Evolutionary conservation across 2,888 invertebrate species (phyloP).

Genomic region (Melipona bicolor): DNA sequence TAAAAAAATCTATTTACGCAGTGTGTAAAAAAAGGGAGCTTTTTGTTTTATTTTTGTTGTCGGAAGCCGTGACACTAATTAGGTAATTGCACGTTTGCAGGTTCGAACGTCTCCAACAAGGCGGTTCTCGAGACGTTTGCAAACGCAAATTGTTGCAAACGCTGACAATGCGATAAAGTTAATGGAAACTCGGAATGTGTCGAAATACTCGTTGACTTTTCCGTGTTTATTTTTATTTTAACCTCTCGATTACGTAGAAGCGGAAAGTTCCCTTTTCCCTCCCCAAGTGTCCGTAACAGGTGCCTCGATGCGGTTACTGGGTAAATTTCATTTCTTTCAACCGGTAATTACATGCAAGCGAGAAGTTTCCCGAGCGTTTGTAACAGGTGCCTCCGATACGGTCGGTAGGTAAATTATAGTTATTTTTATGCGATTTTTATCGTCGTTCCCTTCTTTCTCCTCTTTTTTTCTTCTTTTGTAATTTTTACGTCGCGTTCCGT

Average conservation of each 20-base stretch:
- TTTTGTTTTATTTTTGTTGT: background rate
- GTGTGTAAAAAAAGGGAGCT: background rate
- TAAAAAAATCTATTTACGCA: background rate
- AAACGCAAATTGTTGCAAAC: background rate
- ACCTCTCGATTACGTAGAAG: background rate
- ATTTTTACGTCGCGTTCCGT: background rate
- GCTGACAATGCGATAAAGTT: background rate
- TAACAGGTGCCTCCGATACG: background rate
- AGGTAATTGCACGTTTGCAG: background rate
- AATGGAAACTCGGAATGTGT: background rate
- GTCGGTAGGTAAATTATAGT: slow-evolving; percentile 6
- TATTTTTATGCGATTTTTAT: slow-evolving; percentile 2
- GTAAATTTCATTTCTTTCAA: background rate
- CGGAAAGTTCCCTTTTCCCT: background rate
- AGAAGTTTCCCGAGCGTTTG: background rate
- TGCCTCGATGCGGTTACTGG: background rate
- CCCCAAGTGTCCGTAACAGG: background rate
- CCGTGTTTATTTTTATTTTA: background rate
- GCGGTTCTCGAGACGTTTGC: background rate
- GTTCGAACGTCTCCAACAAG: background rate
- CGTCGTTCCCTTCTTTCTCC: background rate
- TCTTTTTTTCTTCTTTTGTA: background rate
- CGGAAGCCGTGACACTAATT: background rate
- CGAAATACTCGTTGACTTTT: background rate
- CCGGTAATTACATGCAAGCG: background rate